These are phyloP conservation scores for Myopa tessellatipennis DNA, from an alignment of 2,888 invertebrate species.

Conservation along the genomic window DNA sequence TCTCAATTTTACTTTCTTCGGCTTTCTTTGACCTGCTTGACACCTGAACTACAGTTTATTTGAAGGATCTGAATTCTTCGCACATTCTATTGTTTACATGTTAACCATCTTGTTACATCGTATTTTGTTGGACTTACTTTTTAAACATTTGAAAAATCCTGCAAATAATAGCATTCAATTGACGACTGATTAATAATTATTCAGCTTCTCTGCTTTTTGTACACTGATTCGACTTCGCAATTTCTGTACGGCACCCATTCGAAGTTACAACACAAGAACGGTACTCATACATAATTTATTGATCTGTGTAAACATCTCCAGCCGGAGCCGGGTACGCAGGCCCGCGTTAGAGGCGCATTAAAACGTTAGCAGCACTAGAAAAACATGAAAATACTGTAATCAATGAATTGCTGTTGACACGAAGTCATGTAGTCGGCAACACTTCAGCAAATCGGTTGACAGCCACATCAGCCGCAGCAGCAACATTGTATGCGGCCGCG, in stretches of 20 bases:
- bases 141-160: too few relatives aligned
- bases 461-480: constrained; percentile 50
- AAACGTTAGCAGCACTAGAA: constrained; percentile 54
- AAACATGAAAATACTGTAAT: constrained; percentile 17
- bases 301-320: too few relatives aligned
- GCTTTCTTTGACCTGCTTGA: too few relatives aligned
- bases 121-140: too few relatives aligned
- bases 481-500: constrained; percentile 47
- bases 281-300: constrained; percentile 26
- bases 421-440: constrained; percentile 63
- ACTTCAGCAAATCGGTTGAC: constrained; percentile 56
- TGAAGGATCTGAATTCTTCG: too few relatives aligned
- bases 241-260: neutral
- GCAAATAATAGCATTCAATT: neutral
- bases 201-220: neutral
- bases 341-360: constrained; percentile 53
- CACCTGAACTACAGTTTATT: too few relatives aligned
- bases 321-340: too few relatives aligned
- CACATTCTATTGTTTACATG: too few relatives aligned
- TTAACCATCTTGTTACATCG: too few relatives aligned
- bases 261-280: neutral
- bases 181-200: neutral
- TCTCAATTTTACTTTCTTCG: too few relatives aligned
- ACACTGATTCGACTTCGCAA: neutral
- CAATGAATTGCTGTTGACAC: constrained; percentile 64